phyloP scores from a whole-genome alignment of 2,113 vertebrate genomes.

The Aythya baeri region DNA sequence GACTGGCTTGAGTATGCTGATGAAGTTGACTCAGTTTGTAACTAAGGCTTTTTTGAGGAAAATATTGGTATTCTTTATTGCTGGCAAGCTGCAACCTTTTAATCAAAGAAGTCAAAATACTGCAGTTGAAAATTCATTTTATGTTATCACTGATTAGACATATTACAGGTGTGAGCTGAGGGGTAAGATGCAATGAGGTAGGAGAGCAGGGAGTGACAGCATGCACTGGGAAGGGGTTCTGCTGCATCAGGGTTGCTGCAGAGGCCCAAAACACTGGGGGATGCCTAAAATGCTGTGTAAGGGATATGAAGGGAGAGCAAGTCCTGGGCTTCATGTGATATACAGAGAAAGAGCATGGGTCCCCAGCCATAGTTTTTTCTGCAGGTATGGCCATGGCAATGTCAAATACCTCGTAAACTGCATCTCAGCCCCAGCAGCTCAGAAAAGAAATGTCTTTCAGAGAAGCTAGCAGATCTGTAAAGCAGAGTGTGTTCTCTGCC shows the following conservation, averaged over 20 bases:
- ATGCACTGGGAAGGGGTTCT: fast-evolving
- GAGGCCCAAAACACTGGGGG: fast-evolving
- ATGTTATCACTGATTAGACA: background rate
- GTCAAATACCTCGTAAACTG: background rate
- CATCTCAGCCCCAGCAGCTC: background rate
- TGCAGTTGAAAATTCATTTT: background rate
- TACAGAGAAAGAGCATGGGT: fast-evolving
- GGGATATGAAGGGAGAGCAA: background rate
- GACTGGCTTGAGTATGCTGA: background rate
- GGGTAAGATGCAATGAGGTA: fast-evolving
- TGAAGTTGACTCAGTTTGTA: background rate
- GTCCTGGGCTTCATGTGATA: fast-evolving
- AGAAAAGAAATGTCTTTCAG: background rate
- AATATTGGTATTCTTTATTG: background rate
- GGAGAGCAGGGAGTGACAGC: background rate
- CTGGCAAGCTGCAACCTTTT: background rate
- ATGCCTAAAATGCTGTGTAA: background rate
- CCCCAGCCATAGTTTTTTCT: background rate
- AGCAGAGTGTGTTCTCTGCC: background rate
- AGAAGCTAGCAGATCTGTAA: background rate
- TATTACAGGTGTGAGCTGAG: fast-evolving
- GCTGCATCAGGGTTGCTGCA: background rate
- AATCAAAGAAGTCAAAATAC: background rate
- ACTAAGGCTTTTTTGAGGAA: background rate
- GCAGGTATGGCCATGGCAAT: background rate